Percentiles rank a stretch among this genome's conserved stretches.
Conservation (phyloP, 2,113 vertebrate species). For the mouse (Mus musculus) region DNA sequence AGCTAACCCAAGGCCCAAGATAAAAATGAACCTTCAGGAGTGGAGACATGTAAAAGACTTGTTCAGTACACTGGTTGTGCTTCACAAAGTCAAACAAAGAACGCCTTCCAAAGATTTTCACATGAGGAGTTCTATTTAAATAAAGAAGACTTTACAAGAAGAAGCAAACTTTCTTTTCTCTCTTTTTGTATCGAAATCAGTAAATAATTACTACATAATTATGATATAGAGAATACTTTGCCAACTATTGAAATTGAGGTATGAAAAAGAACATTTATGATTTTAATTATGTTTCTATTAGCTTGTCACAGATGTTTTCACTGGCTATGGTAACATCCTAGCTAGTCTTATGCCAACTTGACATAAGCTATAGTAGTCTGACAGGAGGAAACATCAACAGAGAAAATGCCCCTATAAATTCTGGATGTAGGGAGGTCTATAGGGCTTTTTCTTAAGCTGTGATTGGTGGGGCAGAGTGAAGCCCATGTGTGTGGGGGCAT, state of each 20-base stretch:
- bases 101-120: conserved; percentile 28
- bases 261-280: background rate
- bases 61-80: background rate
- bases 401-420: background rate
- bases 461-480: background rate
- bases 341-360: background rate
- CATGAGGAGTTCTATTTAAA: background rate
- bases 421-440: background rate
- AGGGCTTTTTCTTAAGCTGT: background rate
- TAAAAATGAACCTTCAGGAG: background rate
- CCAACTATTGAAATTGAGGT: conserved; percentile 16
- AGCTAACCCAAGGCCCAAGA: background rate
- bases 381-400: background rate
- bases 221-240: background rate
- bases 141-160: background rate
- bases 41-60: background rate
- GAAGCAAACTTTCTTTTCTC: background rate
- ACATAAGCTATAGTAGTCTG: background rate
- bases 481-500: background rate
- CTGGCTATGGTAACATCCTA: background rate
- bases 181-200: conserved; percentile 7
- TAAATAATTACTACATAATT: conserved; percentile 9
- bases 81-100: conserved; percentile 11
- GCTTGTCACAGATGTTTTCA: background rate
- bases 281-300: background rate